Percentiles rank a stretch among this genome's conserved stretches.
These are phyloP conservation scores for Poecilia gillii DNA, from an alignment of 2,797 vertebrate genomes.

Conservation along the genomic window DNA sequence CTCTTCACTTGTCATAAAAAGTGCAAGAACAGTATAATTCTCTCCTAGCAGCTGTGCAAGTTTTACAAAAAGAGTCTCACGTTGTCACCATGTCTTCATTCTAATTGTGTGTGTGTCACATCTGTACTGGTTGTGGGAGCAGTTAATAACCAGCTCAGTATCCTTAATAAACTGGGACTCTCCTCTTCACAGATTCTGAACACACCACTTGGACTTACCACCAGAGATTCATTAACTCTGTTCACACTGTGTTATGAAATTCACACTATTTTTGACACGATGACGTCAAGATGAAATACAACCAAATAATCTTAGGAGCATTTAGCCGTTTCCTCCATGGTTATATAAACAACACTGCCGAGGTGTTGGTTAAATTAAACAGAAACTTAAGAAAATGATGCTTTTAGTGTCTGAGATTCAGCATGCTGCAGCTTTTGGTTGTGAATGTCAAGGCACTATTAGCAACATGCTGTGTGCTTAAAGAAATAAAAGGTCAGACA, in stretches of 20 bases:
- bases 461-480: not conserved
- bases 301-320: not conserved
- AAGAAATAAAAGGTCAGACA: not conserved
- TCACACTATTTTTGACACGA: constrained; percentile 9
- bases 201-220: constrained; percentile 1
- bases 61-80: constrained; percentile 14
- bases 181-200: not conserved
- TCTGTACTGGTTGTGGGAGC: constrained; percentile 8
- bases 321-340: constrained; percentile 2
- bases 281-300: not conserved
- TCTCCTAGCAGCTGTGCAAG: constrained; percentile 8
- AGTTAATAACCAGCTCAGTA: constrained; percentile 16
- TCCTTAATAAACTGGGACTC: constrained; percentile 12
- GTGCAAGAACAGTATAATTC: not conserved
- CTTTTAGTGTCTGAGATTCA: not conserved
- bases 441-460: not conserved
- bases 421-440: not conserved
- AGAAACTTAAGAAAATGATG: not conserved
- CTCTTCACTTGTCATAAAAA: not conserved
- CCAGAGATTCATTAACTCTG: constrained; percentile 19
- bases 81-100: constrained; percentile 8
- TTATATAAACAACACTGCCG: not conserved
- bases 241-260: constrained; percentile 11
- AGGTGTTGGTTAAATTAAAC: not conserved
- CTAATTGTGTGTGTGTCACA: constrained; percentile 12